Base-by-base conservation (phyloP, 92 coral and sea anemone genomes). In the Muricea muricata region DNA sequence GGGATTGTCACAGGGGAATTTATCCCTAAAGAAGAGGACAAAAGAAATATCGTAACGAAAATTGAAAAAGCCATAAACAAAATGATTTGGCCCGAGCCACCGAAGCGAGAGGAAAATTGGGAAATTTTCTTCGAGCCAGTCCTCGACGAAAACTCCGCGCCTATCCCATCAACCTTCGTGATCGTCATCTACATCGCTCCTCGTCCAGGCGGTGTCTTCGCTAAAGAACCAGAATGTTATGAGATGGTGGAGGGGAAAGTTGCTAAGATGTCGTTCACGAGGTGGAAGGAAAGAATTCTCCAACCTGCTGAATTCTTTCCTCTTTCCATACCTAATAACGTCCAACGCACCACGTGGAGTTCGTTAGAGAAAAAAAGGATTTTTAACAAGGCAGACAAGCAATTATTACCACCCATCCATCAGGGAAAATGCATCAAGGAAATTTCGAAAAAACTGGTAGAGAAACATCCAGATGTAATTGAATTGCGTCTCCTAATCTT, bases 31-130 rank as follows among this genome's bases (percentile, higher is more conserved):
- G 81, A 56, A 26, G 80, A 72, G 32, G 74, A 84, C 23, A 72
- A 72, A 24, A 24, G 73, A 1, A n/a, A n/a, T n/a, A n/a, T n/a
- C n/a, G 41, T 23, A 3, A 56, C 14, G 58, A 48, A 58, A 73
- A 29, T 84, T 28, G 34, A 46, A 1, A 30, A 84, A 23, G 42
- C 28, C 32, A 73, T 84, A 20, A 73, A 73, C 32, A 40, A 73
- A 23, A 70, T 84, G 87, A 42, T 40, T n/a, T 84, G 82, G 82
- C 87, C 87, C 25, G 73, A 84, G 24, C 28, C n/a, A 37, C 82
- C 87, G 56, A 25, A 73, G 24, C 50, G 82, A 18, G 82, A 82
- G 45, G 34, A 52, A 52, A 23, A 52, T 1, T 52, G 60, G 60
- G 60, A 52, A 9, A 52, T 52, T 1, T 52, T 52, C 21, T 52